A percentile compares a stretch with the other conserved stretches of the same genome.
phyloP scores from a whole-genome alignment of 2,888 invertebrate genomes.

The Prosopocoilus inquinatus region DNA sequence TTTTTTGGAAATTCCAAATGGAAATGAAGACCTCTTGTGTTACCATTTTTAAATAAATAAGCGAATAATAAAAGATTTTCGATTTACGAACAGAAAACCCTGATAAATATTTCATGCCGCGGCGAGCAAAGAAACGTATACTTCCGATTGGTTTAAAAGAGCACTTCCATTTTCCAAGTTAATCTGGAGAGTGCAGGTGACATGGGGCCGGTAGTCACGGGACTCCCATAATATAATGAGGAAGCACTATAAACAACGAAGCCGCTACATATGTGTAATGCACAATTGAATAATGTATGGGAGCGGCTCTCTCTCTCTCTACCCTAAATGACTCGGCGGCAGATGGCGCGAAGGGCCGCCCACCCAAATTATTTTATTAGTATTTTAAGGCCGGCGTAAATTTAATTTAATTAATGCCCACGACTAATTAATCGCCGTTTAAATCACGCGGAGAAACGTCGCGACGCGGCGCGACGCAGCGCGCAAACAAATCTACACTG shows the following conservation, averaged over 20 bases:
- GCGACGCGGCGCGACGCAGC: too few relatives aligned
- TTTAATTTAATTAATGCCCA: constrained; percentile 31
- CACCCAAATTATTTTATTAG: constrained; percentile 29
- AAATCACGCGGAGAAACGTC: background rate
- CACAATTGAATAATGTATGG: constrained; percentile 32
- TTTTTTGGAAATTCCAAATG: too few relatives aligned
- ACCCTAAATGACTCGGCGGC: constrained; percentile 20
- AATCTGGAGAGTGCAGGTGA: constrained; percentile 31
- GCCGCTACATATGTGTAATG: constrained; percentile 25
- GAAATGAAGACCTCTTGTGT: constrained; percentile 14
- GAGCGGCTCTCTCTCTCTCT: constrained; percentile 24
- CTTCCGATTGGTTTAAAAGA: constrained; percentile 22
- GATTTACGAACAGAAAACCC: too few relatives aligned
- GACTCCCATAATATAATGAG: constrained; percentile 29
- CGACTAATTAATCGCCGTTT: constrained; percentile 23
- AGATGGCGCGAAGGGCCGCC: constrained; percentile 18
- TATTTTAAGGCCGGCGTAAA: constrained; percentile 24
- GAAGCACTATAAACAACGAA: constrained; percentile 29
- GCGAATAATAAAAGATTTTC: constrained; percentile 1
- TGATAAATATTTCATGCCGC: constrained; percentile 16
- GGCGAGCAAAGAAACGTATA: constrained; percentile 11
- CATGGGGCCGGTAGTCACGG: constrained; percentile 19
- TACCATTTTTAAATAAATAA: constrained; percentile 16
- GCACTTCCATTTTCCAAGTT: constrained; percentile 23
- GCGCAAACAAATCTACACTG: constrained; percentile 61